Evolutionary conservation across 2,113 vertebrate species (phyloP).

Genomic region (Larimichthys crocea): DNA sequence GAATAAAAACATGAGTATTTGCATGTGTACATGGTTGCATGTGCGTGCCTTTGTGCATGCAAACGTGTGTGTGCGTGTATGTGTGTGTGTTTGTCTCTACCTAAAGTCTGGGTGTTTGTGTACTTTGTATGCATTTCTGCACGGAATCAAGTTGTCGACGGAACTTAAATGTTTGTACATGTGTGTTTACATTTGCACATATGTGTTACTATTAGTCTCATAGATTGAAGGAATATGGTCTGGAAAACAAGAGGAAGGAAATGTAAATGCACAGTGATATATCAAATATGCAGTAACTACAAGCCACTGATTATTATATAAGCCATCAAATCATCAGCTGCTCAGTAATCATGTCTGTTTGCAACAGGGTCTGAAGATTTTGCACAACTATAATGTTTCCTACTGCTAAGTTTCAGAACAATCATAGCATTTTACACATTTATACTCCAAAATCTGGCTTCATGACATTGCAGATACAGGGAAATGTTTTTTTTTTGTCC

Average conservation of each 20-base stretch:
- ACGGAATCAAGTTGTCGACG: conserved; percentile 45
- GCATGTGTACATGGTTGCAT: conserved; percentile 64
- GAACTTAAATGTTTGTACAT: conserved; percentile 54
- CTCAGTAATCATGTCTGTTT: conserved; percentile 73
- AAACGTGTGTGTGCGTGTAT: conserved; percentile 41
- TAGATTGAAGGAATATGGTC: conserved; percentile 52
- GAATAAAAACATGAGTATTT: conserved; percentile 57
- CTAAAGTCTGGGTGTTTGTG: conserved; percentile 48
- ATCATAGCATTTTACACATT: conserved; percentile 63
- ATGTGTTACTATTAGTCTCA: conserved; percentile 62
- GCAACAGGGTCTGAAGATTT: conserved; percentile 77
- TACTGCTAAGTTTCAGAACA: conserved; percentile 66
- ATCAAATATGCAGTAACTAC: conserved; percentile 72
- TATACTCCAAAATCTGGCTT: conserved; percentile 66
- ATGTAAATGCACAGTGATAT: conserved; percentile 72
- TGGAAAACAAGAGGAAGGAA: conserved; percentile 49
- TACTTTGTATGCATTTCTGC: conserved; percentile 66
- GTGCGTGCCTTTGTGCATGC: conserved; percentile 43
- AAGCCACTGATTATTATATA: conserved; percentile 72
- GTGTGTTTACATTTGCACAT: conserved; percentile 68
- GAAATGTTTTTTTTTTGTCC: background rate
- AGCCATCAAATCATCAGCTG: conserved; percentile 72
- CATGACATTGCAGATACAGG: conserved; percentile 47
- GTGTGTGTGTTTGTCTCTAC: conserved; percentile 40
- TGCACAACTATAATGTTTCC: conserved; percentile 74